Percentiles rank a stretch among this genome's conserved stretches.
phyloP scores from a whole-genome alignment of 2,888 invertebrate genomes.

The Trimorus sp. region DNA sequence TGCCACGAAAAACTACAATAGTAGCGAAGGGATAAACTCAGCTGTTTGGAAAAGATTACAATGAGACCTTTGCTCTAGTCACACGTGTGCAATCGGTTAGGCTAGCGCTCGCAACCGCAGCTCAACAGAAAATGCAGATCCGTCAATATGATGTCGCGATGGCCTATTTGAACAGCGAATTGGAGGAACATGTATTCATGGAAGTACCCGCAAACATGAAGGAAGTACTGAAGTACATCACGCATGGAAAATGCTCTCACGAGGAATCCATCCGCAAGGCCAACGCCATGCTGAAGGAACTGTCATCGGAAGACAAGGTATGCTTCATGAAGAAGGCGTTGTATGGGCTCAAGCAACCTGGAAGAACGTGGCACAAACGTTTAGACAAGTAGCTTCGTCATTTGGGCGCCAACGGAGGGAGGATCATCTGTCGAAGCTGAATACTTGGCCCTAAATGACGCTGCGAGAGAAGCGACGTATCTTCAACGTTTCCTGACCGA shows the following conservation, averaged over 20 bases:
- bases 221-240: not conserved
- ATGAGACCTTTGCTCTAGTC: not conserved
- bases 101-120: not conserved
- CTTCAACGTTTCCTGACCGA: not conserved
- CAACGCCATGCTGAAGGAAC: not conserved
- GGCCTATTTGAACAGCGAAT: not conserved
- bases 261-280: not conserved
- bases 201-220: not conserved
- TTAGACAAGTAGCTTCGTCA: not conserved
- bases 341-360: not conserved
- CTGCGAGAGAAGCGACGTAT: not conserved
- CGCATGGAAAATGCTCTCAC: not conserved
- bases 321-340: not conserved
- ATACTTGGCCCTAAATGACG: slow-evolving; percentile 13
- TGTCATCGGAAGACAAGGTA: not conserved
- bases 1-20: not conserved
- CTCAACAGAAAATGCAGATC: not conserved
- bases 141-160: not conserved
- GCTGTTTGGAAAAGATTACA: not conserved
- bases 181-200: not conserved
- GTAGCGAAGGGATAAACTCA: not conserved
- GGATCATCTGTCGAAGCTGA: slow-evolving; percentile 1
- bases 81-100: not conserved
- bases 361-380: not conserved
- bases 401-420: not conserved